Base-by-base conservation (phyloP, 2,113 vertebrate species). In the Motacilla alba region DNA sequence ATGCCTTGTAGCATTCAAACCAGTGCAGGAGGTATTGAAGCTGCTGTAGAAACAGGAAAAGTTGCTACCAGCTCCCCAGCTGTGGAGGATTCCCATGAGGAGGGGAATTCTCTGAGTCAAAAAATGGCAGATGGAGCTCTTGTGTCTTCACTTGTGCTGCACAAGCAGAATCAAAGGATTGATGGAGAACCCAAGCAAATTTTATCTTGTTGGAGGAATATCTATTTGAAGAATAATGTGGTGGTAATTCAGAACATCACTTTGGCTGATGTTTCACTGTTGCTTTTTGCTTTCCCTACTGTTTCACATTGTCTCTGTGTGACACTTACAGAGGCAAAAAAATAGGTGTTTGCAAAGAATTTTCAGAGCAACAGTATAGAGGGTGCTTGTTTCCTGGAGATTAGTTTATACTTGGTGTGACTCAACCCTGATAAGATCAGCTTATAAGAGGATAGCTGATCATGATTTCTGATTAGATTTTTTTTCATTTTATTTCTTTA, bases 61-160 rank as follows among this genome's bases (percentile, higher is more conserved):
- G 46, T 7, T 80, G 11, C 33, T 69, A n/a, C 15, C 31, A 67
- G 15, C 8, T 68, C n/a, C 23, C 17, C 5, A 2, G 27, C 33
- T 76, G n/a, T 62, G 27, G n/a, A 89, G 14, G 27, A 66, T 70
- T 28, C 12, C 37, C 67, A 13, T 0, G 0, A 47, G 26, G 22
- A 80, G 15, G 4, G 8, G 13, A 31, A 80, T 93, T 55, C 18
- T 87, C 55, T 47, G n/a, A 15, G 13, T 10, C 43, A 26, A 76
- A 83, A 91, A 77, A 31, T 17, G 10, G 31, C 22, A 63, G 12
- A 10, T 37, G 4, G 27, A 37, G 5, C 2, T 11, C 49, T 63
- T 0, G 0, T 44, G 27, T 11, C 41, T 70, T 21, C n/a, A 43
- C 52, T 23, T 67, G 15, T 28, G 35, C 11, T 7, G 0, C 31